phyloP scores from a whole-genome alignment of 2,797 vertebrate genomes.

The Neosilurus hyrtlii region DNA sequence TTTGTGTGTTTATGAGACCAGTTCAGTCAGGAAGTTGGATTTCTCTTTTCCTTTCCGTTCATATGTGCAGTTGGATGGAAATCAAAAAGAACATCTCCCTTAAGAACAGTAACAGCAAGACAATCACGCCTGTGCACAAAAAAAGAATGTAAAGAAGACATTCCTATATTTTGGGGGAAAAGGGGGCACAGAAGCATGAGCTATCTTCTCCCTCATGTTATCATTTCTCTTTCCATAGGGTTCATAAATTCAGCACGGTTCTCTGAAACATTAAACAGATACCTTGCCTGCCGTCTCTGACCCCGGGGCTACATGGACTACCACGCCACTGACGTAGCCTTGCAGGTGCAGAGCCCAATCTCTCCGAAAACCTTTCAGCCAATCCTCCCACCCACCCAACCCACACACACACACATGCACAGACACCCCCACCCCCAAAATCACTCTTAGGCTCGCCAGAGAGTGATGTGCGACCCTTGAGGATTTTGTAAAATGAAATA shows the following conservation, averaged over 20 bases:
- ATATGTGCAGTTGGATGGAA: not conserved
- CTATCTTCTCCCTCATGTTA: slow-evolving; percentile 46
- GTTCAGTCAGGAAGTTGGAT: not conserved
- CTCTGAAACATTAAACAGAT: slow-evolving; percentile 62
- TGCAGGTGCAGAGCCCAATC: slow-evolving; percentile 57
- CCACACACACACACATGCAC: slow-evolving; percentile 8
- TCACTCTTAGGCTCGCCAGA: slow-evolving; percentile 39
- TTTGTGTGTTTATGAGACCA: slow-evolving; percentile 22
- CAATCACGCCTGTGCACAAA: slow-evolving; percentile 6
- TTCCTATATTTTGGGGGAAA: slow-evolving; percentile 10
- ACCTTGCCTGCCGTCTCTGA: slow-evolving; percentile 57
- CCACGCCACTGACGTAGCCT: slow-evolving; percentile 59
- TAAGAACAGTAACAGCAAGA: slow-evolving; percentile 2
- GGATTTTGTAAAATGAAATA: slow-evolving; percentile 44
- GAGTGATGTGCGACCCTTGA: slow-evolving; percentile 38
- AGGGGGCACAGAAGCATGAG: slow-evolving; percentile 50
- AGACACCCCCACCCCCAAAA: slow-evolving; percentile 39
- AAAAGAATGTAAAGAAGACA: slow-evolving; percentile 47
- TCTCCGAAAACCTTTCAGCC: slow-evolving; percentile 19
- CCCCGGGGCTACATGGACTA: slow-evolving; percentile 55
- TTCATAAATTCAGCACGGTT: slow-evolving; percentile 63
- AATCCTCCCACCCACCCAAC: not conserved
- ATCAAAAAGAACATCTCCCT: slow-evolving; percentile 15
- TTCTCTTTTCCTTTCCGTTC: not conserved
- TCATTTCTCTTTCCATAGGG: slow-evolving; percentile 44